A percentile compares a stretch with the other conserved stretches of the same genome.
Evolutionary conservation across 2,113 vertebrate genomes (phyloP).

Genomic region (Malaclemys terrapin): DNA sequence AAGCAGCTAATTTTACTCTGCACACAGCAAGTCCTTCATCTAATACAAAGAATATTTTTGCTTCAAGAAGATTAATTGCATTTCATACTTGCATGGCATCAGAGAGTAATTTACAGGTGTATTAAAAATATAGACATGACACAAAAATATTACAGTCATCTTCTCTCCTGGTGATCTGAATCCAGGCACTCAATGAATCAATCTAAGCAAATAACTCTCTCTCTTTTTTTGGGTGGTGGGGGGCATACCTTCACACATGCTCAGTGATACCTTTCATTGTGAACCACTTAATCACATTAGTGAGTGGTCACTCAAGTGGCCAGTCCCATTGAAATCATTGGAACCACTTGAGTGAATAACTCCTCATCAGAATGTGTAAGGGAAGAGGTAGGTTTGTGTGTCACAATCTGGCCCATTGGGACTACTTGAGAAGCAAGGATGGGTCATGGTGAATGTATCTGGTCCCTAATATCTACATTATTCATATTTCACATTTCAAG

Average conservation of each 20-base stretch:
- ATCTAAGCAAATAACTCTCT: neutral
- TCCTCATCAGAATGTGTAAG: neutral
- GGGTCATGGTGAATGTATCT: neutral
- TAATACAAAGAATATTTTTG: neutral
- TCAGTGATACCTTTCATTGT: neutral
- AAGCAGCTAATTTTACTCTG: neutral
- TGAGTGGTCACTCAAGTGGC: neutral
- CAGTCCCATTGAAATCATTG: neutral
- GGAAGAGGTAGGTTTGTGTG: neutral
- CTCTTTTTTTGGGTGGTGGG: neutral
- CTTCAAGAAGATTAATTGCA: neutral
- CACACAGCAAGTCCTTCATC: neutral
- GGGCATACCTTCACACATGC: neutral
- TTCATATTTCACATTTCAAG: neutral
- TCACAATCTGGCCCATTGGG: neutral
- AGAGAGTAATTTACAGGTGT: neutral
- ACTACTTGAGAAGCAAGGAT: neutral
- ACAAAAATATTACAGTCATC: neutral
- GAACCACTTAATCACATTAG: neutral
- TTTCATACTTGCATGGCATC: neutral
- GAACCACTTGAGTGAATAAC: neutral
- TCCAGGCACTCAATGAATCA: neutral
- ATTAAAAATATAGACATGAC: neutral
- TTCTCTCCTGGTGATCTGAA: neutral
- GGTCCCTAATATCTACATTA: neutral